Evolutionary conservation across 2,113 vertebrate genomes (phyloP).

Genomic region (Strigops habroptila): DNA sequence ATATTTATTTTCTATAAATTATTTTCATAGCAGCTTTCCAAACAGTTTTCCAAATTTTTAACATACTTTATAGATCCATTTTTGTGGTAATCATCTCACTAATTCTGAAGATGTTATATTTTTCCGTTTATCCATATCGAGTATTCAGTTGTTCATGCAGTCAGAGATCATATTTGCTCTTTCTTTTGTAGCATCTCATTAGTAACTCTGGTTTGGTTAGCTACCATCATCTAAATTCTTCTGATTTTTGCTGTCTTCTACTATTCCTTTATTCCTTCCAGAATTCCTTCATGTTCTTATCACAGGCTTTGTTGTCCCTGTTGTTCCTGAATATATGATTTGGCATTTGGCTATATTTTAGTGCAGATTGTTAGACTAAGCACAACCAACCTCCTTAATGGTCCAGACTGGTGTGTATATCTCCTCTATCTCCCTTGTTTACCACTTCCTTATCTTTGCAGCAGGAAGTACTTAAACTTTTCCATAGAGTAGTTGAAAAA

Average conservation of each 20-base stretch:
- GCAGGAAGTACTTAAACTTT: neutral
- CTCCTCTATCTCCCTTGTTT: neutral
- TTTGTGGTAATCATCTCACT: neutral
- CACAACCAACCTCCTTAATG: neutral
- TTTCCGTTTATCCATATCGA: neutral
- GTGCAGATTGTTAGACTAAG: neutral
- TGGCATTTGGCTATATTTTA: neutral
- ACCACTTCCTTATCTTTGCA: neutral
- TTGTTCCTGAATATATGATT: neutral
- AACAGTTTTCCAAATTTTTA: neutral
- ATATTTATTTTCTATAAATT: neutral
- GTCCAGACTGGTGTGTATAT: neutral
- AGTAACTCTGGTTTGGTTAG: neutral
- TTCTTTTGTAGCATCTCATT: neutral
- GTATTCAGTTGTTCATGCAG: neutral
- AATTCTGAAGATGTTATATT: neutral
- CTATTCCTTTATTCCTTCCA: neutral
- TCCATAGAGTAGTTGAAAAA: neutral
- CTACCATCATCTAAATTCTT: neutral
- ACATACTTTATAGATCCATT: neutral
- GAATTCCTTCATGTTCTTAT: neutral
- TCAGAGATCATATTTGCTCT: neutral
- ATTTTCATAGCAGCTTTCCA: neutral
- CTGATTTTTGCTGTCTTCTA: neutral
- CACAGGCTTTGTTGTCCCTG: neutral